phyloP scores from a whole-genome alignment of 2,888 invertebrate genomes.

The Temnothorax unifasciatus region DNA sequence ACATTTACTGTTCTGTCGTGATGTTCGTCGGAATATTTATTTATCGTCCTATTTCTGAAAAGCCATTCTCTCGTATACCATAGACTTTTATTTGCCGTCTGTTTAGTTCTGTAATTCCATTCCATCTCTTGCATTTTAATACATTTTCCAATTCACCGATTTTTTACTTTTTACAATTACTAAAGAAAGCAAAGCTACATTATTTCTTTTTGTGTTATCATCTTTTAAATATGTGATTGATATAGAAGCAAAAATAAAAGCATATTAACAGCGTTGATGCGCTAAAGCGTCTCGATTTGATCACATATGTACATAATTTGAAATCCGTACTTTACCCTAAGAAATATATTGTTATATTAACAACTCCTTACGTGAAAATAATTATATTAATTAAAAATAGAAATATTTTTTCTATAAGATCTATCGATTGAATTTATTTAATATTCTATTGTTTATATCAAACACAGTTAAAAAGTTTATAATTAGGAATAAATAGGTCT shows the following conservation, averaged over 20 bases:
- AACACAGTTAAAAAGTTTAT: not conserved
- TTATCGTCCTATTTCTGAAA: conserved; percentile 22
- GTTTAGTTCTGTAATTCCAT: not conserved
- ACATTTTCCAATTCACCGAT: not conserved
- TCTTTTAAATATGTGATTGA: not conserved
- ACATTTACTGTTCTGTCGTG: conserved; percentile 5
- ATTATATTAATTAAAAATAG: conserved; percentile 47
- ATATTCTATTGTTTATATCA: conserved; percentile 10
- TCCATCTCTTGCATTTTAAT: not conserved
- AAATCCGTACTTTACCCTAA: conserved; percentile 57
- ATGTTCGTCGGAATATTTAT: conserved; percentile 6
- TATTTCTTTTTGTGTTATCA: not conserved
- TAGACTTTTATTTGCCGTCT: not conserved
- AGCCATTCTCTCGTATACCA: not conserved
- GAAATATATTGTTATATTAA: conserved; percentile 65
- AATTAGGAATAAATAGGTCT: not conserved
- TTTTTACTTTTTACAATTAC: not conserved
- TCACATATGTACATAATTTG: not conserved
- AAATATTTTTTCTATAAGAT: conserved; percentile 3
- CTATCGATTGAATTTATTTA: conserved; percentile 59
- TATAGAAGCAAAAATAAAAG: not conserved
- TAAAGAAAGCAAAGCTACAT: not conserved
- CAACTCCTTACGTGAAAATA: conserved; percentile 59
- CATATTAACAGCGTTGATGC: not conserved
- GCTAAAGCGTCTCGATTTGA: conserved; percentile 15